Conservation (phyloP, 2,113 vertebrate genomes). For the Ancistrus triradiatus region DNA sequence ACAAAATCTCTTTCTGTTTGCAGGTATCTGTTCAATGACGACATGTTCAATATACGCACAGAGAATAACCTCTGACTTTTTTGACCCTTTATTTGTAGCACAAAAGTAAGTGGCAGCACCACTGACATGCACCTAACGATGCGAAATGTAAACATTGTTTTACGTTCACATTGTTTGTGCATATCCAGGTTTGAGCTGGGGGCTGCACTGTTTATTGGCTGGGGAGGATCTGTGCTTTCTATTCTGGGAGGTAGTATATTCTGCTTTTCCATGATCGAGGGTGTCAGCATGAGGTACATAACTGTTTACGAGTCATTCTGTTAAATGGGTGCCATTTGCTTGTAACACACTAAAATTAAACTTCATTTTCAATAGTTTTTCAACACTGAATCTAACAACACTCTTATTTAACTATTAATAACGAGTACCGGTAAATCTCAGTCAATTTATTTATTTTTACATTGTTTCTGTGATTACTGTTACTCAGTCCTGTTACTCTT, state of each 20-base stretch:
- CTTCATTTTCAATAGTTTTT: too few species aligned
- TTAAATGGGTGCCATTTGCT: too few species aligned
- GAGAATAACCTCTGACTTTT: constrained; percentile 94
- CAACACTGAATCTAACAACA: too few species aligned
- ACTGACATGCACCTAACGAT: not conserved
- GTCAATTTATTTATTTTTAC: too few species aligned
- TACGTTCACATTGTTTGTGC: not conserved
- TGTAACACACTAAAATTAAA: not conserved
- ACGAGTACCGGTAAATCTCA: too few species aligned
- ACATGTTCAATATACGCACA: constrained; percentile 93
- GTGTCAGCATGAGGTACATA: constrained; percentile 54
- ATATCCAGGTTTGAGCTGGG: constrained; percentile 71
- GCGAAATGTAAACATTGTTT: not conserved
- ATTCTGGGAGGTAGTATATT: constrained; percentile 69
- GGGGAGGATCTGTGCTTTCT: constrained; percentile 72
- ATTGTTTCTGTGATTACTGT: too few species aligned
- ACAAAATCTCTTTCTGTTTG: constrained; percentile 30
- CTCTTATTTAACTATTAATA: too few species aligned
- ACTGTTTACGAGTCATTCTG: not conserved
- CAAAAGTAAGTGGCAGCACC: constrained; percentile 82
- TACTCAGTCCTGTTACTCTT: too few species aligned
- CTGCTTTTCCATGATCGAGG: constrained; percentile 65
- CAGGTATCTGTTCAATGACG: constrained; percentile 86
- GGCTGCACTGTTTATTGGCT: constrained; percentile 74
- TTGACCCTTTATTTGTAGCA: constrained; percentile 86